Conservation (phyloP, 23 tunicate species). For the Aplidium turbinatum region DNA sequence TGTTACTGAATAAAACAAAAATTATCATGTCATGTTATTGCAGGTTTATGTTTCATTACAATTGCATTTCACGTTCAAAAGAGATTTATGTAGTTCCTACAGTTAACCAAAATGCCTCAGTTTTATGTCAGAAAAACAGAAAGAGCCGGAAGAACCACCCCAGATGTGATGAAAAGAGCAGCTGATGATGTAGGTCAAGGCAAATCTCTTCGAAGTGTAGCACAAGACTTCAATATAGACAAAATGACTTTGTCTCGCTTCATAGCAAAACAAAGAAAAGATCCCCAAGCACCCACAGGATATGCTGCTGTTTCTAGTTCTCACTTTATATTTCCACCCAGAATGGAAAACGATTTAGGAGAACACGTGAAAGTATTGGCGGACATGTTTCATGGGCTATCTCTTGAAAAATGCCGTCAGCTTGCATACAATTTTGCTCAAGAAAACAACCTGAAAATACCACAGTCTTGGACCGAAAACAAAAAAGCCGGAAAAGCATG, state of each 20-base stretch:
- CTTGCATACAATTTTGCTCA: slow-evolving; percentile 8
- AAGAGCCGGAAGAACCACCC: not conserved
- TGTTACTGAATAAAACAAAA: too few relatives aligned
- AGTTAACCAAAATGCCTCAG: slow-evolving; percentile 24
- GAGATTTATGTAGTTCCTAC: too few relatives aligned
- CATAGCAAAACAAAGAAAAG: not conserved
- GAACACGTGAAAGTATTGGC: not conserved
- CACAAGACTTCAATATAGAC: not conserved
- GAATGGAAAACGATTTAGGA: not conserved
- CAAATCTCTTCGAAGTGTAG: slow-evolving; percentile 5
- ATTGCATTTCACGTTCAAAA: too few relatives aligned
- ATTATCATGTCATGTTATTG: too few relatives aligned
- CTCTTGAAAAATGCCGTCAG: slow-evolving; percentile 11
- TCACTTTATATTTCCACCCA: not conserved
- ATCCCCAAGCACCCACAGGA: not conserved
- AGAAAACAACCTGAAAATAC: not conserved
- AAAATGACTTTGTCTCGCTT: slow-evolving; percentile 14
- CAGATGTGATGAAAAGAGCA: not conserved
- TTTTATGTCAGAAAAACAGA: not conserved
- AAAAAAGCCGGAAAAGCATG: slow-evolving; percentile 13
- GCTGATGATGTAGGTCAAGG: not conserved
- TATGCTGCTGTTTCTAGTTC: not conserved
- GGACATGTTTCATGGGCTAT: slow-evolving; percentile 4
- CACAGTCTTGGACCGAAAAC: not conserved
- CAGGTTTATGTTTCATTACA: too few relatives aligned